Evolutionary conservation across 2,888 invertebrate species (phyloP), one percentile per base, ranked within the genome.

Genomic region (Acanthosoma haemorrhoidale): DNA sequence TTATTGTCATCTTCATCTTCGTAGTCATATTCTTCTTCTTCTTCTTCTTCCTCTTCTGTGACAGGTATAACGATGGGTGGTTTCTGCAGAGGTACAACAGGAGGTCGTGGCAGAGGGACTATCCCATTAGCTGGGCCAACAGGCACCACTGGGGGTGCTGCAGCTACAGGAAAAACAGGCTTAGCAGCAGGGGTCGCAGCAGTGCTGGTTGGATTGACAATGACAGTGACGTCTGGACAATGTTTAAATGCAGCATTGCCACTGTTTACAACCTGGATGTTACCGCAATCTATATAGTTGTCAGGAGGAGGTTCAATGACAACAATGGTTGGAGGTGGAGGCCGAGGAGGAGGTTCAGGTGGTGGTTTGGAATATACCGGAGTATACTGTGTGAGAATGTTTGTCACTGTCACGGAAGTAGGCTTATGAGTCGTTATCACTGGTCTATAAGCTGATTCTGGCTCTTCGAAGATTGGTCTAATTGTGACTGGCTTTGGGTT

Each of bases 281-380:
- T 71, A 1, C 72, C 72, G 66, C 72, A 72, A 38, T 72, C 67
- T 13, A 67, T 25, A 21, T 71, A 36, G 13, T 36, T 69, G n/a
- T 58, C 59, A 25, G 70, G 36, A 29, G 66, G 59, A 16, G 70
- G 31, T 32, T 69, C 73, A 38, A 73, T 25, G 6, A 73, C 71
- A n/a, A 73, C 61, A n/a, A 73, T 73, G 2, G 69, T 51, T 13
- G 73, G 73, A 21, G 73, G 71, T 32, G 71, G 71, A 38, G 71
- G 73, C 13, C 73, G 43, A 34, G 71, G 71, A 21, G 72, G 67
- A 5, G 60, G 67, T 21, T 67, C 67, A 21, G 67, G 67, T 43
- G 67, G 67, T 16, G 68, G 58, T 25, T 59, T 58, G n/a, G 21
- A 59, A 15, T 59, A 68, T 8, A 58, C 38, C 15, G 59, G 68